Conservation (phyloP, 2,113 vertebrate species). For the Onychostoma macrolepis region DNA sequence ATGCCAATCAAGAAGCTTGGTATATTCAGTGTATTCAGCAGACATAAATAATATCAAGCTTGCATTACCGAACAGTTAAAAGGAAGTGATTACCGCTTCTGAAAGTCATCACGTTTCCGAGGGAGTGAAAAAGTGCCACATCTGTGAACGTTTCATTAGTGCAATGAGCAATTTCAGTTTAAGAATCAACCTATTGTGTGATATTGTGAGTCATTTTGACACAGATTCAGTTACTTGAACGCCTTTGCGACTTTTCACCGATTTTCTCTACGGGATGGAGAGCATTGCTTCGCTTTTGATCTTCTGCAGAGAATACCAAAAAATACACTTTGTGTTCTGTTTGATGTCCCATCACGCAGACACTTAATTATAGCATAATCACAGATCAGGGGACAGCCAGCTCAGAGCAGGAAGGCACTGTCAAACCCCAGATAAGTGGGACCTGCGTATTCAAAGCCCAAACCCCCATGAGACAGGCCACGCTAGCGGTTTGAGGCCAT, state of each 20-base stretch:
- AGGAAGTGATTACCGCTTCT: slow-evolving; percentile 16
- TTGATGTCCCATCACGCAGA: slow-evolving; percentile 52
- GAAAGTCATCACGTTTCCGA: slow-evolving; percentile 21
- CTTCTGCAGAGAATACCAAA: background rate
- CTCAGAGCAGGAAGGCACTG: slow-evolving; percentile 22
- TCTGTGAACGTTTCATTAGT: background rate
- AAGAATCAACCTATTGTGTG: background rate
- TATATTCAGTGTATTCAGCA: background rate
- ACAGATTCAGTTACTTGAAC: slow-evolving; percentile 29
- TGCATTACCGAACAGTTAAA: background rate
- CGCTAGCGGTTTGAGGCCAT: slow-evolving; percentile 52
- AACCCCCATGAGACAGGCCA: slow-evolving; percentile 37
- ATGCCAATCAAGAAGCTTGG: background rate
- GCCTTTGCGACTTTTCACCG: background rate
- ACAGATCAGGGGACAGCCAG: slow-evolving; percentile 35
- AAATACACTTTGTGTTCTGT: slow-evolving; percentile 30
- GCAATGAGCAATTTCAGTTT: slow-evolving; percentile 19
- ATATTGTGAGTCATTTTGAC: slow-evolving; percentile 32
- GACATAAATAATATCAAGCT: background rate
- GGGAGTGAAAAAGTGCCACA: background rate
- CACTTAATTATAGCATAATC: slow-evolving; percentile 58
- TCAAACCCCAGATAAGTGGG: slow-evolving; percentile 45
- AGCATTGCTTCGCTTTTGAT: background rate
- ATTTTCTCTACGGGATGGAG: background rate
- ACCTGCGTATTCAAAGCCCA: slow-evolving; percentile 48